These are phyloP conservation scores for Vireo altiloquus DNA, from an alignment of 2,113 vertebrate genomes.

Conservation along the genomic window DNA sequence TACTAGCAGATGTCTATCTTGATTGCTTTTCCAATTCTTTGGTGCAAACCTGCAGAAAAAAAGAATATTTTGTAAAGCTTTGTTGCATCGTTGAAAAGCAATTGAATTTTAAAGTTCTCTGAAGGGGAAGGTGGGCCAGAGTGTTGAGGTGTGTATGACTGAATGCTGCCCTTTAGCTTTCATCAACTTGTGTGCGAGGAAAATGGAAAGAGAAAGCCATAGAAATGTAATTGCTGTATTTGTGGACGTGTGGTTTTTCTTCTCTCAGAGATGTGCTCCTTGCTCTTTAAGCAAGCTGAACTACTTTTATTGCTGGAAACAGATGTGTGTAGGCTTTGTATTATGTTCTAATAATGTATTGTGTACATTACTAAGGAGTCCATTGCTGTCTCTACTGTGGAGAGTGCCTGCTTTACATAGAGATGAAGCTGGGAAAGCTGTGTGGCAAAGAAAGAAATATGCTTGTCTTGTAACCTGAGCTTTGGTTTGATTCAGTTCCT, in stretches of 20 bases:
- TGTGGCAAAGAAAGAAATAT: background rate
- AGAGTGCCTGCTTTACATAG: background rate
- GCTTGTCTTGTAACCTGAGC: background rate
- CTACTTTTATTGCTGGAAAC: background rate
- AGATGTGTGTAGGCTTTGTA: background rate
- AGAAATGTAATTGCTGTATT: background rate
- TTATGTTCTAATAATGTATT: background rate
- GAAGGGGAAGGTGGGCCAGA: background rate
- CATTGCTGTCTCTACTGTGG: background rate
- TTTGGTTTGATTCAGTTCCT: background rate
- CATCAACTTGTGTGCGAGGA: background rate
- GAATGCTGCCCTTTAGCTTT: background rate
- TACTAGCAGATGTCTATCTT: background rate
- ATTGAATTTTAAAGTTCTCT: background rate
- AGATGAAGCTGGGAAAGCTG: background rate
- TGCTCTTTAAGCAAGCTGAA: background rate
- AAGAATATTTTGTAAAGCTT: background rate
- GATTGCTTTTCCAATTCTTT: constrained; percentile 5
- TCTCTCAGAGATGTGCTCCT: background rate
- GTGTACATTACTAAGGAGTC: background rate
- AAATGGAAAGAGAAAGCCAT: background rate
- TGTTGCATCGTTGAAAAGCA: background rate
- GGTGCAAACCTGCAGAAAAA: background rate
- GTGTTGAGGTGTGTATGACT: background rate
- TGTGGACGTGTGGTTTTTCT: background rate